Evolutionary conservation across 2,113 vertebrate species (phyloP), one percentile per base, ranked within the genome.

Genomic region (Leptocoma aspasia): DNA sequence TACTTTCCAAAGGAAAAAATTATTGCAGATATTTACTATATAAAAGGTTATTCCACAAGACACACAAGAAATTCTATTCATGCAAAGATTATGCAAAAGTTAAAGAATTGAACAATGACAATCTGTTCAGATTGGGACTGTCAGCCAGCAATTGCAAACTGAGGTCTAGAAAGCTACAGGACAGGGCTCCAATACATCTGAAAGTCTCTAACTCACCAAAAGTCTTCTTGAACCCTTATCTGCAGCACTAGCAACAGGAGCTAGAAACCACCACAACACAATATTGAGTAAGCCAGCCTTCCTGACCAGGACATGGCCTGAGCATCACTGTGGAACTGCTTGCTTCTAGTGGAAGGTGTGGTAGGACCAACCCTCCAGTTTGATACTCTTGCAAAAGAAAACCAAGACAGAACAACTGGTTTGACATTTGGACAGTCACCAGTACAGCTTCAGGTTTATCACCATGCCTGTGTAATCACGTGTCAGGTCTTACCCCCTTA

Each of bases 1-100:
- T 85, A 56, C 69, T 95, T 82, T 18, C 73, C 82, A 93, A 84
- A 83, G 92, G 95, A 92, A 96, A 94, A 97, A 97, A 94, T 28
- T 81, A 90, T 82, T 76, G 64, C 80, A 90, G 90, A 96, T 89
- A 76, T 53, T 83, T 92, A 84, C 68, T 61, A 94, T 79, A 92
- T 86, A 93, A 95, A 96, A 96, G 92, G 82, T 82, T 96, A 83
- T 90, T 96, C 79, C 85, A 42, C 41, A 79, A 69, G 73, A 72
- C 52, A 77, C 56, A 91, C 85, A 95, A 95, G 90, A 92, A 95
- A 90, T 86, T 64, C 90, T 92, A 93, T 96, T 96, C 93, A 96
- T 71, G 57, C 63, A 76, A 90, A 89, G 76, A 94, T 89, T 89
- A 90, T 18, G 60, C 72, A 83, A 72, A 47, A 86, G 31, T 78